These are phyloP conservation scores for Tenthredo livida DNA, from an alignment of 2,888 invertebrate species.

Conservation along the genomic window DNA sequence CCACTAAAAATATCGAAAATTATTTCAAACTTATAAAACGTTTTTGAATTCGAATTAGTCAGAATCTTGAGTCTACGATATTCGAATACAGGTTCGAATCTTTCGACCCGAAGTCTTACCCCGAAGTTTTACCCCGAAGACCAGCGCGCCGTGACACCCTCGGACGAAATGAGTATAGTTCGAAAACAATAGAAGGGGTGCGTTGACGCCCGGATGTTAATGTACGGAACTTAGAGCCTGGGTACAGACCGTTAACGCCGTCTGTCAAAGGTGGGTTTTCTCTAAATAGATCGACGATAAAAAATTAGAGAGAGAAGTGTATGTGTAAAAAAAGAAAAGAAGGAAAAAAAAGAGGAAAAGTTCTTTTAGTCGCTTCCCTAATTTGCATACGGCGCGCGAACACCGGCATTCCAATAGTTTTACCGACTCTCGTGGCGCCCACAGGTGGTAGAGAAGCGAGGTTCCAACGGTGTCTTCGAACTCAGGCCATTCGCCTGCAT, in stretches of 20 bases:
- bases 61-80: not conserved
- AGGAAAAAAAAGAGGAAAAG: conserved; percentile 16
- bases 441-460: conserved; percentile 37
- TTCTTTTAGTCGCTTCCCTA: conserved; percentile 12
- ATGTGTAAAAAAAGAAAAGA: not conserved
- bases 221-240: conserved; percentile 54
- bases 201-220: conserved; percentile 53
- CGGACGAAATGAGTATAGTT: conserved; percentile 2
- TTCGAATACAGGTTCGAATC: not conserved
- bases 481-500: conserved; percentile 35
- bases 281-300: not conserved
- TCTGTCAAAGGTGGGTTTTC: conserved; percentile 57
- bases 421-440: conserved; percentile 46
- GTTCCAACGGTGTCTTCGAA: conserved; percentile 48
- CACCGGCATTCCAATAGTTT: conserved; percentile 36
- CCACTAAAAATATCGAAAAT: not conserved
- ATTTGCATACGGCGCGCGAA: conserved; percentile 39
- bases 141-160: conserved; percentile 40
- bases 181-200: conserved; percentile 22
- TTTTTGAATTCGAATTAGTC: not conserved
- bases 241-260: conserved; percentile 59
- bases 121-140: not conserved
- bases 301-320: not conserved
- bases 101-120: not conserved
- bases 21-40: not conserved